These are phyloP conservation scores for Lerista edwardsae DNA, from an alignment of 2,797 vertebrate genomes.

Conservation along the genomic window DNA sequence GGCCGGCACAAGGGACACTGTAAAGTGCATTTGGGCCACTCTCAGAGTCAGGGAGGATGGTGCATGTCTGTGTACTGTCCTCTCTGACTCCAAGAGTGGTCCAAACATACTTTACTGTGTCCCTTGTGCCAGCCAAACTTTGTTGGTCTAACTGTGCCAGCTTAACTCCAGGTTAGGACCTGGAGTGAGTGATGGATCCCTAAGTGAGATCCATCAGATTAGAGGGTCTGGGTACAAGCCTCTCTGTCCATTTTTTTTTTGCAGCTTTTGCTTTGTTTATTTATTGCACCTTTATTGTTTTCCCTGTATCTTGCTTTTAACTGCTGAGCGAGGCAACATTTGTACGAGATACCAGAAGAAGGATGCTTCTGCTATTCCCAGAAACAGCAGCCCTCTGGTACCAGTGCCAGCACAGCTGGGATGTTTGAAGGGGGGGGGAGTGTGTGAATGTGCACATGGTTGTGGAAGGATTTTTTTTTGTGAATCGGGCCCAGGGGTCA, in stretches of 20 bases:
- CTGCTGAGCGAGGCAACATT: not conserved
- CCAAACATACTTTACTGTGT: too few relatives aligned
- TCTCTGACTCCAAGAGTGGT: too few relatives aligned
- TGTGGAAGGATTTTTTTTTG: not conserved
- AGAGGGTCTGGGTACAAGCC: not conserved
- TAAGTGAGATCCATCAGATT: not conserved
- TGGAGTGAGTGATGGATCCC: too few relatives aligned
- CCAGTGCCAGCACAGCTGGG: not conserved
- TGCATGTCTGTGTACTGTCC: too few relatives aligned
- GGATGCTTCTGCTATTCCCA: not conserved
- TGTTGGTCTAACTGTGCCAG: too few relatives aligned
- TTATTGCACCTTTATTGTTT: not conserved
- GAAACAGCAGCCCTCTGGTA: not conserved
- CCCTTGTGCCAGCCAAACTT: too few relatives aligned
- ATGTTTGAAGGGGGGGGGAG: not conserved
- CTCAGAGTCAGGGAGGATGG: too few relatives aligned
- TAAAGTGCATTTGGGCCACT: too few relatives aligned
- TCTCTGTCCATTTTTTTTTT: not conserved
- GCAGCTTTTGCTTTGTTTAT: not conserved
- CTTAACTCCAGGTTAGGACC: too few relatives aligned
- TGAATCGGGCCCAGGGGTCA: not conserved
- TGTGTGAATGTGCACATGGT: too few relatives aligned
- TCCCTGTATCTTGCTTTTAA: not conserved
- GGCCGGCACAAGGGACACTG: too few relatives aligned
- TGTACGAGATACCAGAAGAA: not conserved